Evolutionary conservation across 2,113 vertebrate species (phyloP), one percentile per base, ranked within the genome.

Genomic region (Erinaceus europaeus): DNA sequence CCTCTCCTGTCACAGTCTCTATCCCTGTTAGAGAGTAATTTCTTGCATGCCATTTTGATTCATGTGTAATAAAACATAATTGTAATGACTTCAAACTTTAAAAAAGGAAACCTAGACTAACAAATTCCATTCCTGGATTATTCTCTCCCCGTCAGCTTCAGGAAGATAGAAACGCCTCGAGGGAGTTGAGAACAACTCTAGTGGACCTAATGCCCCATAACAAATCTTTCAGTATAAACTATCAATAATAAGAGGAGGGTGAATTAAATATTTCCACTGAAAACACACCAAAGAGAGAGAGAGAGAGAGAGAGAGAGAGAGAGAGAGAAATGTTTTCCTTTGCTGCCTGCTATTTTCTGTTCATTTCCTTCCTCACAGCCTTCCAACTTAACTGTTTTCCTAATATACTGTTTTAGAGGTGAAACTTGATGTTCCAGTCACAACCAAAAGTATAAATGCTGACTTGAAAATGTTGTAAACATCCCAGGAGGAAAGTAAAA

Each of bases 241-340:
- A 96, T n/a, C n/a, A n/a, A n/a, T n/a, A 93, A 36, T 27, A 8
- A 67, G 61, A 81, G 38, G 23, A n/a, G n/a, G n/a, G n/a, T n/a
- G n/a, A 94, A 92, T 64, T 85, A 77, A 90, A 85, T 84, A 85
- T 89, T 94, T 96, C 86, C 53, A 91, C 38, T 76, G 46, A 90
- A 96, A 89, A 64, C 50, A 53, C 42, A 40, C 40, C 64, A 73
- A 88, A 96, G 7, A 88, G 32, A n/a, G n/a, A n/a, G n/a, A n/a
- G n/a, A n/a, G n/a, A n/a, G n/a, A n/a, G n/a, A n/a, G n/a, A n/a
- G n/a, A n/a, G n/a, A n/a, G n/a, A n/a, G n/a, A n/a, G n/a, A n/a
- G n/a, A n/a, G n/a, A n/a, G n/a, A 44, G 53, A 65, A 77, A 71
- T 79, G 36, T 4, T 55, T 40, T 72, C 87, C 90, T 92, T 44